Evolutionary conservation across 1,140 invertebrate genomes (phyloP), one percentile per base, ranked within the genome.

Genomic region (Diorhabda elongata): DNA sequence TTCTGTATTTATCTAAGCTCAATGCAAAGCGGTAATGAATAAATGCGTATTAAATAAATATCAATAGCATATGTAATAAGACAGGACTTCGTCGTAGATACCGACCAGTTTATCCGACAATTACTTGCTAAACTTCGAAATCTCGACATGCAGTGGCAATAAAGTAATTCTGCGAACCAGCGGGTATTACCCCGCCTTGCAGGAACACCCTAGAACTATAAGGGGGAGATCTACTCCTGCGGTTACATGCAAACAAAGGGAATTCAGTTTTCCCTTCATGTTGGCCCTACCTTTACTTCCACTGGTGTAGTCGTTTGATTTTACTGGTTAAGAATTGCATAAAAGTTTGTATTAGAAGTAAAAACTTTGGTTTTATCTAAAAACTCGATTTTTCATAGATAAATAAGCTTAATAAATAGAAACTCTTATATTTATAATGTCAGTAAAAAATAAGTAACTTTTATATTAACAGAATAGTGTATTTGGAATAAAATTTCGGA

Each of bases 161-260:
- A 62, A 62, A 62, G 44, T 62, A 62, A 62, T 62, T 62, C 61
- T n/a, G 44, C 42, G 43, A 8, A 43, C 61, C 61, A 44, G 43
- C 61, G 61, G 61, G 61, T 62, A 43, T 62, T 62, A 11, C 3
- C 61, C 61, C 11, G 61, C 61, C 61, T 43, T 44, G 61, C 61
- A 44, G 61, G 61, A 62, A 11, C 61, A 62, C 61, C 61, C 44
- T 43, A 43, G 44, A n/a, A 44, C 44, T 62, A 44, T 62, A 6
- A 62, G 61, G 61, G 61, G 61, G 61, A 62, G 44, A 62, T 62
- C 61, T 62, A 62, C 44, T 52, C 47, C 61, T 62, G 61, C 61
- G 64, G 52, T 66, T 65, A 58, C 64, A 66, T 66, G 64, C 64
- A 66, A 66, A 66, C 64, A 66, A 66, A 66, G 64, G 64, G 64